Conservation (phyloP, 2,797 vertebrate species). For the Acanthis flammea region DNA sequence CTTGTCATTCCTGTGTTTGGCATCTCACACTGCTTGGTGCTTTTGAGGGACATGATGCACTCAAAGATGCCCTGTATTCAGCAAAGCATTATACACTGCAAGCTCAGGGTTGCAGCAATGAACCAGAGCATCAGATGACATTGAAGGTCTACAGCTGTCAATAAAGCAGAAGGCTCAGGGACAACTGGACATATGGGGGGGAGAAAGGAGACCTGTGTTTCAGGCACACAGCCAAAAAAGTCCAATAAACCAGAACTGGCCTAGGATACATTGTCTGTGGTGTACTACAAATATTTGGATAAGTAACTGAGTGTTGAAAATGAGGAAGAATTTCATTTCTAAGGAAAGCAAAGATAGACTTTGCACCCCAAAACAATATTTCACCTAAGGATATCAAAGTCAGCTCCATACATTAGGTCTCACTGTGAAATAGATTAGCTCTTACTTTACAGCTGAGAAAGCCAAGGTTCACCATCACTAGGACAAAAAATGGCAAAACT, state of each 20-base stretch:
- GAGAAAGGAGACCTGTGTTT: background rate
- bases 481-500: background rate
- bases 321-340: background rate
- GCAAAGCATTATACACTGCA: background rate
- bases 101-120: background rate
- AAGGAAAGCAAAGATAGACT: background rate
- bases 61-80: background rate
- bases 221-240: background rate
- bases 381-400: background rate
- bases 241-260: background rate
- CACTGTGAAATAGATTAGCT: background rate
- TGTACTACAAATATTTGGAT: background rate
- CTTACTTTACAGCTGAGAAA: background rate
- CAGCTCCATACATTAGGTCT: background rate
- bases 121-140: background rate
- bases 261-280: background rate
- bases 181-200: background rate
- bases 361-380: background rate
- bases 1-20: background rate
- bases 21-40: background rate
- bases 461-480: background rate
- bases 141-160: background rate
- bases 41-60: background rate
- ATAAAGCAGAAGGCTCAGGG: background rate
- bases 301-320: background rate